Evolutionary conservation across 1,140 invertebrate species (phyloP).

Genomic region (Bombus consobrinus): DNA sequence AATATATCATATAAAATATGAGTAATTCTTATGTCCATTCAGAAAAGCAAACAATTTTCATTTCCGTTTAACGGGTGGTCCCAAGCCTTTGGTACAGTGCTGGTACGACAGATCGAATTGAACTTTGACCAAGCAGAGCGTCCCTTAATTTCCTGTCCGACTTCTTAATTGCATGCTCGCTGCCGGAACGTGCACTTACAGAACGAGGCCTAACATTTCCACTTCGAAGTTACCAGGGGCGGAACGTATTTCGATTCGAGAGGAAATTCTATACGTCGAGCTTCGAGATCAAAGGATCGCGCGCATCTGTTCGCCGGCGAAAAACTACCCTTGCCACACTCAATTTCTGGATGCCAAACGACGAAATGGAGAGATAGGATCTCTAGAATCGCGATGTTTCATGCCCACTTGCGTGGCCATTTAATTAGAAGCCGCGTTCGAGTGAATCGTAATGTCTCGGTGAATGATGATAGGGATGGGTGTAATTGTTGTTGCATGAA

Average conservation of each 20-base stretch:
- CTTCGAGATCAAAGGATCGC: slow-evolving; percentile 50
- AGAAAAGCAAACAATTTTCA: neutral
- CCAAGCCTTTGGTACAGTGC: neutral
- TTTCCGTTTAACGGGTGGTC: neutral
- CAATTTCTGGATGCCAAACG: slow-evolving; percentile 52
- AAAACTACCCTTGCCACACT: slow-evolving; percentile 24
- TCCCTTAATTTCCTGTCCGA: slow-evolving; percentile 66
- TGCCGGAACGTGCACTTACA: slow-evolving; percentile 58
- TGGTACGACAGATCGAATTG: slow-evolving; percentile 43
- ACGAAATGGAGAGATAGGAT: slow-evolving; percentile 15
- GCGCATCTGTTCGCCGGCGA: slow-evolving; percentile 49
- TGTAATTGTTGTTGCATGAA: slow-evolving; percentile 9
- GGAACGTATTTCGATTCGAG: slow-evolving; percentile 40
- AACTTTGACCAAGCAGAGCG: slow-evolving; percentile 60
- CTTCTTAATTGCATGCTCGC: slow-evolving; percentile 66
- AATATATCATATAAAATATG: no score
- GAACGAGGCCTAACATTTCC: slow-evolving; percentile 10
- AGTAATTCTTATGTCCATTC: neutral
- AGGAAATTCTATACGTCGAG: slow-evolving; percentile 58
- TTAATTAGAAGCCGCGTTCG: slow-evolving; percentile 21
- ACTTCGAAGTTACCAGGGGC: slow-evolving; percentile 1
- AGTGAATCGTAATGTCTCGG: neutral
- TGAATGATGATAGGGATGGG: neutral
- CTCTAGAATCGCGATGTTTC: slow-evolving; percentile 38
- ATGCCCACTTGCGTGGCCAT: slow-evolving; percentile 41